These are phyloP conservation scores for Apodemia duryi DNA, from an alignment of 2,888 invertebrate species.

Conservation along the genomic window DNA sequence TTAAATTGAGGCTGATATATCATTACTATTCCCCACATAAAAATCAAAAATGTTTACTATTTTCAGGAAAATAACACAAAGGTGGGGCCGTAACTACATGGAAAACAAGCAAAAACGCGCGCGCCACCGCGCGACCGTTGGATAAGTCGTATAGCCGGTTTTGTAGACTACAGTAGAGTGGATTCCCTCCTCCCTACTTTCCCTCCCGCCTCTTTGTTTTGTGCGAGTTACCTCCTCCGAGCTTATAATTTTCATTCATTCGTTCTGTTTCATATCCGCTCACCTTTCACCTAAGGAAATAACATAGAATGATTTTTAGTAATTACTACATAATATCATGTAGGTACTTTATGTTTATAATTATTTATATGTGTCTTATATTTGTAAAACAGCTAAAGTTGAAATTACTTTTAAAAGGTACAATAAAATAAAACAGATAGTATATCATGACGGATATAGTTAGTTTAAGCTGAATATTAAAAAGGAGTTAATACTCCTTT, in stretches of 20 bases:
- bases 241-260: slow-evolving; percentile 19
- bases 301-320: background rate
- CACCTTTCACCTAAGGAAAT: slow-evolving; percentile 30
- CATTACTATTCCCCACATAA: background rate
- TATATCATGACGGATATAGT: too few species aligned
- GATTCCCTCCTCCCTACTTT: slow-evolving; percentile 51
- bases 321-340: background rate
- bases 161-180: slow-evolving; percentile 36
- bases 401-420: too few species aligned
- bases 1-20: background rate
- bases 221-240: slow-evolving; percentile 47
- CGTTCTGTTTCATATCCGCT: slow-evolving; percentile 31
- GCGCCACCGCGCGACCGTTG: slow-evolving; percentile 71
- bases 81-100: slow-evolving; percentile 59
- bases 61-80: slow-evolving; percentile 48
- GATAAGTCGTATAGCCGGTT: slow-evolving; percentile 75
- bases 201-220: slow-evolving; percentile 43
- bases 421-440: too few species aligned
- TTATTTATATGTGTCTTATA: background rate
- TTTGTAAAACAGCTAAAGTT: too few species aligned
- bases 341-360: background rate
- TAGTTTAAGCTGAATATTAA: too few species aligned
- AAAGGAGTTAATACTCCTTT: too few species aligned
- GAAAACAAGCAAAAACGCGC: slow-evolving; percentile 65
- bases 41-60: background rate